Base-by-base conservation (phyloP, 2,797 vertebrate species). In the Intellagama lesueurii region DNA sequence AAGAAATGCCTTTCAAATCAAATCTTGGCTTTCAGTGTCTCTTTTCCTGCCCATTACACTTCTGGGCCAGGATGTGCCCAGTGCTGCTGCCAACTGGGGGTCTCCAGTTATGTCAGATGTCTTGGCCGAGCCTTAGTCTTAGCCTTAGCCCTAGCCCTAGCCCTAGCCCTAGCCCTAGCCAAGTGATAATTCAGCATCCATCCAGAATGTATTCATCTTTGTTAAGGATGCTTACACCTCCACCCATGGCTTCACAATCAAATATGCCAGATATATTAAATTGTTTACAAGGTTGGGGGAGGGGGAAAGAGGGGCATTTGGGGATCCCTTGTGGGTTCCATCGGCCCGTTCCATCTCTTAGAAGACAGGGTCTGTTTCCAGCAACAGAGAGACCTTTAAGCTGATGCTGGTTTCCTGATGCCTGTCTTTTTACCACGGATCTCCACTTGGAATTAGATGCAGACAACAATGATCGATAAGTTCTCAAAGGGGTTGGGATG, bases 391-490 rank as follows among this genome's bases (percentile, higher is more conserved):
- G 91, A 91, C 87, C 90, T 93, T 91, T 90, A 85, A 87, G 81
- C 73, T 89, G 56, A 91, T 76, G 91, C 92, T 11, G 5, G 92
- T 84, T 70, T 91, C 92, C 70, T 81, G 81, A 78, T 0, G 0
- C 44, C 83, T 88, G 49, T 75, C 47, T 8, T 93, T 69, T 92
- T 91, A 94, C 93, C 87, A 0, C 1, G 0, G 81, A 0, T 0
- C 92, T 89, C 89, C 1, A 78, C 64, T 92, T 91, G 91, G 92
- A 93, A 92, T 95, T 92, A 95, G 94, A 86, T 78, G 24, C 88
- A 89, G 93, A 95, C 95, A 92, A 94, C 80, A 68, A 44, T 26
- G 83, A 92, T 94, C 91, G 68, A 95, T 96, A 93, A 90, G 92
- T 92, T 89, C 93, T 93, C 75, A 9, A 69, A 28, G 17, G 52